Evolutionary conservation across 2,113 vertebrate species (phyloP).

Genomic region (Gadus macrocephalus): DNA sequence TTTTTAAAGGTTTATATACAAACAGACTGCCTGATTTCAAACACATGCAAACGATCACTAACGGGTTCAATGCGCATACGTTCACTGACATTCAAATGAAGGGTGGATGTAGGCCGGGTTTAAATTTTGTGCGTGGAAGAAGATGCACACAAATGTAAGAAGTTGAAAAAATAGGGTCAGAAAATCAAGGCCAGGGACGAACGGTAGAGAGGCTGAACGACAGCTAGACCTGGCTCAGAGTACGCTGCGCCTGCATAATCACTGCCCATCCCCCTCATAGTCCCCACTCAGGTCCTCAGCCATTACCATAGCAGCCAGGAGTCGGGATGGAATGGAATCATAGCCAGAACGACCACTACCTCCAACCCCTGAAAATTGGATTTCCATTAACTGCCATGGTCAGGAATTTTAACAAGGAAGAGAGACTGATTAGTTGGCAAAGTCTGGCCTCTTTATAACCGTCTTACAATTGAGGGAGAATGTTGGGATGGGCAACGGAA

Average conservation of each 20-base stretch:
- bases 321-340: slow-evolving; percentile 50
- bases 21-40: too few species aligned
- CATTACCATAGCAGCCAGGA: slow-evolving; percentile 38
- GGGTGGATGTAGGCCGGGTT: too few species aligned
- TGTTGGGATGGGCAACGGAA: slow-evolving; percentile 6
- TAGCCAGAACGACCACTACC: slow-evolving; percentile 47
- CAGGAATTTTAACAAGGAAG: slow-evolving; percentile 62
- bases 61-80: too few species aligned
- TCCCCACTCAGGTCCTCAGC: slow-evolving; percentile 42
- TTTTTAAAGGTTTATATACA: too few species aligned
- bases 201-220: too few species aligned
- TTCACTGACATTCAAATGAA: not conserved
- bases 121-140: slow-evolving; percentile 22
- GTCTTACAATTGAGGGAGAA: slow-evolving; percentile 21
- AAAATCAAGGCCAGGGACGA: too few species aligned
- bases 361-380: slow-evolving; percentile 49
- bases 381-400: slow-evolving; percentile 65
- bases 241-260: too few species aligned
- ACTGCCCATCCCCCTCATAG: slow-evolving; percentile 48
- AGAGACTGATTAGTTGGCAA: slow-evolving; percentile 50
- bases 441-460: slow-evolving; percentile 31
- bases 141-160: slow-evolving; percentile 24
- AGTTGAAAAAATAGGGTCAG: too few species aligned
- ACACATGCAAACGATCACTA: too few species aligned
- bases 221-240: too few species aligned